Evolutionary conservation across 2,888 invertebrate species (phyloP), one percentile per base, ranked within the genome.

Genomic region (Volucella inanis): DNA sequence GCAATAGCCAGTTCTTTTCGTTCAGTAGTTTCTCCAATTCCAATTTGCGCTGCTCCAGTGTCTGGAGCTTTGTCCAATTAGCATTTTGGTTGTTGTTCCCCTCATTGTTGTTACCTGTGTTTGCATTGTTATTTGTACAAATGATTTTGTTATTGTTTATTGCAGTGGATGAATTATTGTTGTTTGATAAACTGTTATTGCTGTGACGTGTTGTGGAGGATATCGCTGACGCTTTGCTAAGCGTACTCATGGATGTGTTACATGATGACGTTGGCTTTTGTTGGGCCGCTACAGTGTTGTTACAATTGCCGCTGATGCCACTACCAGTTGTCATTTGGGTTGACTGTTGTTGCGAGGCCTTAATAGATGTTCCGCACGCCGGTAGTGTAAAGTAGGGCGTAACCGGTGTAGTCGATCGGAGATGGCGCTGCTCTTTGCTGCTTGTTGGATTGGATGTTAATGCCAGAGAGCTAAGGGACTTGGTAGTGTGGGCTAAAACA

Each of bases 1-100:
- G 91, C 76, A 92, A 84, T 6, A 92, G 87, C 90, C 90, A 90
- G 78, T 90, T 92, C 85, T 92, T 92, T 64, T 92, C 92, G 70
- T 90, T 91, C 0, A 92, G 81, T n/a, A 91, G 87, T 81, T 90
- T 90, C 72, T 92, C 92, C 59, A 92, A 85, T 22, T 90, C 89
- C 22, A 88, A 87, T 78, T 92, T 92, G 6, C 92, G 90, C 72
- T 90, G 89, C 78, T 91, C 91, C 68, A 92, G 82, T 3, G 89
- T 89, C 65, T 92, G 90, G 2, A 88, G 49, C 64, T 88, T 88
- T 22, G n/a, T 79, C 67, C 78, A 83, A 59, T 87, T 87, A 10
- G 85, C 18, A 45, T 61, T 59, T 11, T 68, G 45, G 45, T 78
- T 83, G 18, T 39, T 77, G 15, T 59, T 76, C 0, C 52, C 22